These are phyloP conservation scores for Drosophila helvetica DNA, from an alignment of 2,888 invertebrate genomes.

Conservation along the genomic window DNA sequence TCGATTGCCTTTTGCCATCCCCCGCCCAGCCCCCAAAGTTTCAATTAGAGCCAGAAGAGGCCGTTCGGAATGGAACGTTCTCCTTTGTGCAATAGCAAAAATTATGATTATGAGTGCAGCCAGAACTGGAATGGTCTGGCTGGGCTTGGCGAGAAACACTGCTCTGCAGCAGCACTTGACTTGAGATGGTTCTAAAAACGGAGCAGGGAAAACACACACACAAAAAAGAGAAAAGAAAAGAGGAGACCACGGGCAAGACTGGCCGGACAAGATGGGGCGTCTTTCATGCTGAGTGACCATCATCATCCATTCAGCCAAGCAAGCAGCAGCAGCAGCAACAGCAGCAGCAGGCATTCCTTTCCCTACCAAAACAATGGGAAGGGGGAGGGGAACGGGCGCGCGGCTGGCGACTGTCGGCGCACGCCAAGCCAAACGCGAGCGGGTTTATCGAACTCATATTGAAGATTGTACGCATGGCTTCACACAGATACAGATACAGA, in stretches of 20 bases:
- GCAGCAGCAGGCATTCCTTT: conserved; percentile 14
- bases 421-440: conserved; percentile 75
- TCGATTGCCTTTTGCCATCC: conserved; percentile 21
- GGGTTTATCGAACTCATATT: conserved; percentile 79
- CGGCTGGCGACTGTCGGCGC: conserved; percentile 54
- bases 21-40: conserved; percentile 4
- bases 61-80: conserved; percentile 14
- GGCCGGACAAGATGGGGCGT: conserved; percentile 19
- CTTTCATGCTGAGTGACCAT: conserved; percentile 76
- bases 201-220: conserved; percentile 20
- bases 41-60: conserved; percentile 37
- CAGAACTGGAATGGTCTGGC: conserved; percentile 34
- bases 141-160: conserved; percentile 36
- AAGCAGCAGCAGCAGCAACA: conserved; percentile 26
- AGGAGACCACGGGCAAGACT: conserved; percentile 1
- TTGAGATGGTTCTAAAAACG: conserved; percentile 38
- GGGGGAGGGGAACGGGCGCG: conserved; percentile 17
- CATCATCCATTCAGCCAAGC: conserved; percentile 34
- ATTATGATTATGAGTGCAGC: conserved; percentile 42
- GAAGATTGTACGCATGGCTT: conserved; percentile 80
- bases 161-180: conserved; percentile 33
- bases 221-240: neutral
- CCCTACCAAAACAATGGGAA: conserved; percentile 49
- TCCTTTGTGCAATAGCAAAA: conserved; percentile 12
- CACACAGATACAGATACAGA: conserved; percentile 49